A percentile compares a stretch with the other conserved stretches of the same genome.
phyloP scores from a whole-genome alignment of 1,140 invertebrate species.

The Drosophila nigromelanica region DNA sequence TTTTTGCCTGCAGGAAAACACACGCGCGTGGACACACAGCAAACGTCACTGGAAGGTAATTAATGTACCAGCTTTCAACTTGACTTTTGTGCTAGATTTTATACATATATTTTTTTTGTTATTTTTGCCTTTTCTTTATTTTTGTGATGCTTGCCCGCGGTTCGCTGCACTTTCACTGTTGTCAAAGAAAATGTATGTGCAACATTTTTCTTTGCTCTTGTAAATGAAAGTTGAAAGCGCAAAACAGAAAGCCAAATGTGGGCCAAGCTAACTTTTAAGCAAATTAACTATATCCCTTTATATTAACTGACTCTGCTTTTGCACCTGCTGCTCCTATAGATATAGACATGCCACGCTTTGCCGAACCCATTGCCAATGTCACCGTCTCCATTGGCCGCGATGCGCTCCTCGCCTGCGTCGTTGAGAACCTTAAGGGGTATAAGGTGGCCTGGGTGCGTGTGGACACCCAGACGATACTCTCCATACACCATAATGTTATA shows the following conservation, averaged over 20 bases:
- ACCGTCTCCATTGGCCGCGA: conserved; percentile 95
- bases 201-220: conserved; percentile 26
- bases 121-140: background rate
- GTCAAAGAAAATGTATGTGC: conserved; percentile 26
- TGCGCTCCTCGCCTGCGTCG: conserved; percentile 96
- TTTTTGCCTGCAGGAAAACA: conserved; percentile 64
- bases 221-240: background rate
- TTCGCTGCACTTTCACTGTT: conserved; percentile 19
- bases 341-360: conserved; percentile 90
- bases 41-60: conserved; percentile 78
- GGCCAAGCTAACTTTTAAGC: conserved; percentile 38
- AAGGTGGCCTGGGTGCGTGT: conserved; percentile 97
- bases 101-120: conserved; percentile 11
- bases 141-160: conserved; percentile 1
- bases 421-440: conserved; percentile 94
- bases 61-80: conserved; percentile 53
- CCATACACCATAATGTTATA: conserved; percentile 95
- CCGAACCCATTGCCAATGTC: conserved; percentile 95
- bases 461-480: conserved; percentile 95
- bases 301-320: conserved; percentile 14
- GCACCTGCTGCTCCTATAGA: conserved; percentile 78
- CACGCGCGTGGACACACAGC: conserved; percentile 69
- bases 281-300: conserved; percentile 37
- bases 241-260: conserved; percentile 27
- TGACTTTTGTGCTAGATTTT: conserved; percentile 17